Conservation (phyloP, 37 sponge, comb jelly and placozoan species). For the Theonella swinhoei region DNA sequence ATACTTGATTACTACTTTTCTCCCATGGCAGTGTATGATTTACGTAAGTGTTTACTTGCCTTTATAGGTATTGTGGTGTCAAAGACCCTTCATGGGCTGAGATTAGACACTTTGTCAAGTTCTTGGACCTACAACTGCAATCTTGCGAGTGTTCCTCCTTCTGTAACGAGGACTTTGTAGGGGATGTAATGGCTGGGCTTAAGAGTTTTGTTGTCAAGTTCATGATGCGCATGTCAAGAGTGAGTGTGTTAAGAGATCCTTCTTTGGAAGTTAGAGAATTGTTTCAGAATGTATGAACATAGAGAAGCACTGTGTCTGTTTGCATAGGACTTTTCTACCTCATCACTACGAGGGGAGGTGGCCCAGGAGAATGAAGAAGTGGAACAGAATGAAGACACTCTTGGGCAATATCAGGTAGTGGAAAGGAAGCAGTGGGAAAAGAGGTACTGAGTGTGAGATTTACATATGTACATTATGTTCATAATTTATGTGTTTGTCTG, state of each 20-base stretch:
- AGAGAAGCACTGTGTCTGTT: not conserved
- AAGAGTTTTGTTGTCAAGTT: constrained; percentile 87
- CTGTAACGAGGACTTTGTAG: constrained; percentile 47
- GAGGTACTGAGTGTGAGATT: constrained; percentile 33
- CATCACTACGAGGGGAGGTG: constrained; percentile 56
- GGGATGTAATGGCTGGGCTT: constrained; percentile 51
- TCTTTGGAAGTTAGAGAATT: no score
- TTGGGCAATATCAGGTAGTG: constrained; percentile 62
- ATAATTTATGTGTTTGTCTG: no score
- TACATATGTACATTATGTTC: not conserved
- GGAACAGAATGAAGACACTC: not conserved
- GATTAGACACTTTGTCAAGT: constrained; percentile 82
- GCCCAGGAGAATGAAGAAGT: not conserved
- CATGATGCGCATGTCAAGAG: constrained; percentile 88
- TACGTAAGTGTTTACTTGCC: not conserved
- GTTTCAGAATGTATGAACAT: not conserved
- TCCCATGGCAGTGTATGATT: not conserved
- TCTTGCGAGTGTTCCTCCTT: constrained; percentile 76
- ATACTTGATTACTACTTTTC: not conserved
- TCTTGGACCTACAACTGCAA: constrained; percentile 77
- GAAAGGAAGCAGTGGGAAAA: constrained; percentile 71
- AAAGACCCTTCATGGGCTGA: constrained; percentile 87
- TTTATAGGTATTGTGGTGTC: constrained; percentile 56
- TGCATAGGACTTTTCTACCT: constrained; percentile 72
- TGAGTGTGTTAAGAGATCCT: no score